Percentiles rank a stretch among this genome's conserved stretches.
Evolutionary conservation across 35 echinoderm and acorn worm species (phyloP).

Genomic region (Lytechinus variegatus): DNA sequence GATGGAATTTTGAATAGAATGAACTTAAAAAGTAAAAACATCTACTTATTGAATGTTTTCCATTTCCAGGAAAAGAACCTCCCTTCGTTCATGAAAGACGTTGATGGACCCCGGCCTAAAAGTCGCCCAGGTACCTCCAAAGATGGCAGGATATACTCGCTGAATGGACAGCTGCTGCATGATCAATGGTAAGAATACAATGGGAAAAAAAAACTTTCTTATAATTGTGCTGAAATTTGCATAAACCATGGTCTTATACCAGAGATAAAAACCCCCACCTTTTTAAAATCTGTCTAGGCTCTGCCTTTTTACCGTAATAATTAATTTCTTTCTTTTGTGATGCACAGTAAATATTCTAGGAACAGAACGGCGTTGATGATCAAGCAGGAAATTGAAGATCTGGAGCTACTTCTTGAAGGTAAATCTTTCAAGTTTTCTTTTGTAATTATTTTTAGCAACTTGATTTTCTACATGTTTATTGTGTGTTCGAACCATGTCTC

Average conservation of each 20-base stretch:
- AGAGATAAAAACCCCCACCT: too few relatives aligned
- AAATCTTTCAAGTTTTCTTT: not conserved
- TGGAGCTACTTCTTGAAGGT: constrained; percentile 48
- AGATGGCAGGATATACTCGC: constrained; percentile 23
- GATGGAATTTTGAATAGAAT: too few relatives aligned
- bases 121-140: constrained; percentile 21
- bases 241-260: too few relatives aligned
- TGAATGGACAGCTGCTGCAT: constrained; percentile 33
- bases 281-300: too few relatives aligned
- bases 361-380: constrained; percentile 6
- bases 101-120: not conserved
- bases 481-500: too few relatives aligned
- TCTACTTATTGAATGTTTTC: not conserved
- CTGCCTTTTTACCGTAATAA: too few relatives aligned
- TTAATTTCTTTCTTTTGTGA: not conserved
- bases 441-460: too few relatives aligned
- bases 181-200: constrained; percentile 14
- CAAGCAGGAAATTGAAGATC: constrained; percentile 40
- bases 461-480: too few relatives aligned
- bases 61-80: constrained; percentile 43
- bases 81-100: not conserved
- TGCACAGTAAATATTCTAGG: constrained; percentile 32
- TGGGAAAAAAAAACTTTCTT: too few relatives aligned
- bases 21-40: not conserved
- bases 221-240: too few relatives aligned